Evolutionary conservation across 2,113 vertebrate genomes (phyloP).

Genomic region (Lipophrys pholis): DNA sequence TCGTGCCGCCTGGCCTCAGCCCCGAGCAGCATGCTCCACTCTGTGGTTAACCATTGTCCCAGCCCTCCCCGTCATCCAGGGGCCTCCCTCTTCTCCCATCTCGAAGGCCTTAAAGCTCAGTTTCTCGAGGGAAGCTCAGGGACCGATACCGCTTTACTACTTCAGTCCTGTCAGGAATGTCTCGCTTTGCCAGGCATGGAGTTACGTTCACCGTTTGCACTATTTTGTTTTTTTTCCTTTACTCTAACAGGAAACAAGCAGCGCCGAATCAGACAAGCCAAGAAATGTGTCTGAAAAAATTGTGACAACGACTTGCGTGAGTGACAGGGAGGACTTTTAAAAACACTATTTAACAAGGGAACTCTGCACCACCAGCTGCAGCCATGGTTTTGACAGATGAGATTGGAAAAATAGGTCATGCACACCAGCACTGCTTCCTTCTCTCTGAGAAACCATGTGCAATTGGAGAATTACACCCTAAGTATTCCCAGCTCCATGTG

Average conservation of each 20-base stretch:
- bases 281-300: slow-evolving; percentile 65
- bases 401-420: slow-evolving; percentile 81
- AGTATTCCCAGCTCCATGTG: slow-evolving; percentile 61
- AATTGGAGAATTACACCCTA: slow-evolving; percentile 72
- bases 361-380: slow-evolving; percentile 67
- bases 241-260: not conserved
- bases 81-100: slow-evolving; percentile 56
- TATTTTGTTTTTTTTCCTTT: slow-evolving; percentile 10
- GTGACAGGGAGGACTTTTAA: slow-evolving; percentile 62
- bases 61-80: slow-evolving; percentile 61
- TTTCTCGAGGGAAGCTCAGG: slow-evolving; percentile 43
- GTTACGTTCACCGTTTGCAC: slow-evolving; percentile 15
- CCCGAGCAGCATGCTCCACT: slow-evolving; percentile 57
- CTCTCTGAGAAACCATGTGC: slow-evolving; percentile 71
- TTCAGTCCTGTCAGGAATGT: slow-evolving; percentile 36
- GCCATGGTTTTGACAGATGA: slow-evolving; percentile 55
- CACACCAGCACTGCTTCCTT: slow-evolving; percentile 66
- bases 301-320: slow-evolving; percentile 62
- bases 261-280: slow-evolving; percentile 40
- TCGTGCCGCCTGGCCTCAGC: slow-evolving; percentile 62
- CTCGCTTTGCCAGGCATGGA: slow-evolving; percentile 29
- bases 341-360: slow-evolving; percentile 56
- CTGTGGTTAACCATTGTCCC: slow-evolving; percentile 81
- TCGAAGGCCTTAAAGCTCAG: slow-evolving; percentile 46
- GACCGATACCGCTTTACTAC: slow-evolving; percentile 44